Evolutionary conservation across 2,888 invertebrate genomes (phyloP), one percentile per base, ranked within the genome.

Genomic region (Sinopyrophorus schimmeli): DNA sequence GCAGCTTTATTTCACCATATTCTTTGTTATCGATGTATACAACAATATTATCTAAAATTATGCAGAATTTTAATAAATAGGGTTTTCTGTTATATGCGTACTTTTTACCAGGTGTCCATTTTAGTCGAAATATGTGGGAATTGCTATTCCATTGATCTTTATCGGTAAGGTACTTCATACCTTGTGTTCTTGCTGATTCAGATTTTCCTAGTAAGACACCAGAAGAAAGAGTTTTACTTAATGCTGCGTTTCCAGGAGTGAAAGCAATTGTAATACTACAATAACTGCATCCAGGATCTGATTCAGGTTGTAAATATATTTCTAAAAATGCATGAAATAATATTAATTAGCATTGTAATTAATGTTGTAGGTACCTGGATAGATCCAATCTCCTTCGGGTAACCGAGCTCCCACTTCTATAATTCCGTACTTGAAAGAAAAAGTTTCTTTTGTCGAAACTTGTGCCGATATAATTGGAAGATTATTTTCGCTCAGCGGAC

Each of bases 321-420:
- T 82, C 87, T 87, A 16, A 14, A 40, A 30, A n/a, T 24, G n/a
- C n/a, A n/a, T n/a, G n/a, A n/a, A n/a, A n/a, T n/a, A n/a, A n/a
- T n/a, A n/a, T n/a, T n/a, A n/a, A n/a, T n/a, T n/a, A n/a, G n/a
- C n/a, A n/a, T 27, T 27, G 2, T 6, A 5, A 3, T 1, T 31
- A 31, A 18, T 32, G 10, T 31, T 7, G n/a, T n/a, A 34, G 38
- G 74, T 74, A 89, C 89, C 77, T 41, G 90, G 89, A 62, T 86
- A 79, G 11, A 89, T 73, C 90, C 89, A 90, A 66, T 89, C 86
- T 0, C 89, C 89, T 53, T 77, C 76, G 0, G 89, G 88, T 16
- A 90, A 63, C 68, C 84, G 86, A 0, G 89, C 89, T 12, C 80
- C 77, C 2, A 90, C 74, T 62, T 84, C 80, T 7, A 90, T 74